Percentiles rank a stretch among this genome's conserved stretches.
phyloP scores from a whole-genome alignment of 2,888 invertebrate species.

The Choreutis nemorana region DNA sequence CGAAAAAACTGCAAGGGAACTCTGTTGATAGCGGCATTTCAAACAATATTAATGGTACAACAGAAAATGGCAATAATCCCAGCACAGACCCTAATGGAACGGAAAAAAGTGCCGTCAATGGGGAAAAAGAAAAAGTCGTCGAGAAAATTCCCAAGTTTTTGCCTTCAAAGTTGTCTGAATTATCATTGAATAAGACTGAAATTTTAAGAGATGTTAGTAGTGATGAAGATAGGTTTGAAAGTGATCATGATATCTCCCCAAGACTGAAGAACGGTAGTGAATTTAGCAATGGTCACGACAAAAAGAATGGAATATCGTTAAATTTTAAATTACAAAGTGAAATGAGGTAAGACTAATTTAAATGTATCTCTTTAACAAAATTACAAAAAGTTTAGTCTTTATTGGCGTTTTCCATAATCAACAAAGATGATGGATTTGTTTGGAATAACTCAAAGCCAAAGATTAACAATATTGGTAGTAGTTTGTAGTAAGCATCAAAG shows the following conservation, averaged over 20 bases:
- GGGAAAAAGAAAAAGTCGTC: conserved; percentile 18
- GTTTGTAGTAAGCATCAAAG: too few species aligned
- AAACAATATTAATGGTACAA: conserved; percentile 33
- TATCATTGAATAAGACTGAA: conserved; percentile 44
- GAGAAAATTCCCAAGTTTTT: conserved; percentile 25
- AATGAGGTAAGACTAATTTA: conserved; percentile 51
- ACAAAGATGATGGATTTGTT: too few species aligned
- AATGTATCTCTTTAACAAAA: too few species aligned
- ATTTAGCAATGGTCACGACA: conserved; percentile 25
- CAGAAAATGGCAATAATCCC: conserved; percentile 11
- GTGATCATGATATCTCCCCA: conserved; percentile 39
- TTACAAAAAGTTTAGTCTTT: too few species aligned
- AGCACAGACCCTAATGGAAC: conserved; percentile 17
- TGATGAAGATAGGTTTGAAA: conserved; percentile 48
- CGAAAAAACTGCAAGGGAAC: conserved; percentile 43
- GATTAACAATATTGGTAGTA: too few species aligned
- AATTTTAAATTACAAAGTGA: conserved; percentile 53
- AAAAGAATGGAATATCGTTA: conserved; percentile 45
- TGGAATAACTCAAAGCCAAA: too few species aligned
- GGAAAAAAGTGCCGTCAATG: conserved; percentile 16
- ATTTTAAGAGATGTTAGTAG: conserved; percentile 33
- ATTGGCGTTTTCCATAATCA: too few species aligned
- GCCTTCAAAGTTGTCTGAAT: conserved; percentile 38
- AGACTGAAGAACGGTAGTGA: conserved; percentile 24
- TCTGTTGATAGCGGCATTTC: conserved; percentile 57